Evolutionary conservation across 2,888 invertebrate genomes (phyloP), one percentile per base, ranked within the genome.

Genomic region (Cancer borealis): DNA sequence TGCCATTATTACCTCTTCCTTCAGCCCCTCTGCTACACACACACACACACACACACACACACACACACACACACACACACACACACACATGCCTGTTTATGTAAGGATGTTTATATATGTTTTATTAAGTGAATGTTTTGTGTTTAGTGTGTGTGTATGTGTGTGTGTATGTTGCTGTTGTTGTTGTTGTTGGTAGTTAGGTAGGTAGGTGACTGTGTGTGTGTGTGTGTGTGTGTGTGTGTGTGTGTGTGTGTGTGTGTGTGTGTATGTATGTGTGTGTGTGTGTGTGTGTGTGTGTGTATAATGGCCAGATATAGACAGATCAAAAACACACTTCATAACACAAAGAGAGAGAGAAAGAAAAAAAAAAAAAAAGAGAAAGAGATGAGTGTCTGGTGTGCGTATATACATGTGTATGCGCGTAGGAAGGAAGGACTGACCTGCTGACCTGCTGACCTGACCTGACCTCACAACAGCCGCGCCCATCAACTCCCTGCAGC

Each of bases 401-500:
- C n/a, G 79, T 49, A 26, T 90, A 39, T 45, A 21, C 1, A 60
- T 60, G n/a, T 49, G 91, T 46, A 47, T 46, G 46, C 4, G 47
- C 1, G 39, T 26, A 17, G 91, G 66, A 30, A 30, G 94, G 93
- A 30, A 92, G 93, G 84, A 92, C 94, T 94, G 91, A 94, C 92
- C 26, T 79, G 95, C 46, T 92, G 95, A 95, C 95, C 46, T 4
- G 45, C n/a, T n/a, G n/a, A n/a, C n/a, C 46, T 92, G 95, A 95
- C 95, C 46, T 4, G 45, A 30, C 93, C 91, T 92, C 91, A 93
- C 91, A 91, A 95, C 97, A 98, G 98, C 98, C 96, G 98, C 98
- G 96, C 98, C 98, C 96, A 97, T 98, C 97, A 98, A 98, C 97
- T 98, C 98, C 96, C 97, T 98, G 96, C 98, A 98, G 97, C 98